phyloP scores from a whole-genome alignment of 2,888 invertebrate species.

The Pyrochroa serraticornis region DNA sequence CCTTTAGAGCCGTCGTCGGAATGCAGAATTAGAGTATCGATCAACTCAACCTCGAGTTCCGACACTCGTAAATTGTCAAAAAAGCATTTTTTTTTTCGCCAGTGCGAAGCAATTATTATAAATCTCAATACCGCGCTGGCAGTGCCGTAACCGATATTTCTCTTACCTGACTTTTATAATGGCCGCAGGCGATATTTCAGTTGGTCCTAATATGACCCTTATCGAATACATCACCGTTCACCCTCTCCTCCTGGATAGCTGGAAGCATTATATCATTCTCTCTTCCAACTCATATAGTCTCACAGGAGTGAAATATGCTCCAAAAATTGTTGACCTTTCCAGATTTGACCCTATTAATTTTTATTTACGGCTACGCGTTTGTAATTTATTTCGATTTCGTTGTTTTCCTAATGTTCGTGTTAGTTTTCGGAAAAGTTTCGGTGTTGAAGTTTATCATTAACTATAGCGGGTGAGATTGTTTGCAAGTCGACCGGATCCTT shows the following conservation, averaged over 20 bases:
- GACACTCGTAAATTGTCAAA: no score
- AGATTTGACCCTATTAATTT: slow-evolving; percentile 45
- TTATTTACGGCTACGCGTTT: slow-evolving; percentile 35
- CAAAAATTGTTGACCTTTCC: slow-evolving; percentile 45
- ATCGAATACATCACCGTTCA: slow-evolving; percentile 40
- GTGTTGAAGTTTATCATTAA: background rate
- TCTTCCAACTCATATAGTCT: slow-evolving; percentile 37
- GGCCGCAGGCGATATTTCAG: slow-evolving; percentile 36
- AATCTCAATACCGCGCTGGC: no score
- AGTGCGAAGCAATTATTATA: no score
- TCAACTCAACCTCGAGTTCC: no score
- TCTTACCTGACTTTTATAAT: slow-evolving; percentile 36
- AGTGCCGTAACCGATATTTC: slow-evolving; percentile 19
- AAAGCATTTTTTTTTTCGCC: no score
- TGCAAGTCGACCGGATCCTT: slow-evolving; percentile 12
- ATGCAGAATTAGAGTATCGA: no score
- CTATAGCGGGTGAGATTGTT: slow-evolving; percentile 2
- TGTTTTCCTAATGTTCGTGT: background rate
- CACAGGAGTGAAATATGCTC: slow-evolving; percentile 37
- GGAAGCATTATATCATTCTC: slow-evolving; percentile 37
- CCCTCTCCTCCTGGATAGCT: slow-evolving; percentile 25
- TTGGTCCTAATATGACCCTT: slow-evolving; percentile 36
- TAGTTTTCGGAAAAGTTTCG: background rate
- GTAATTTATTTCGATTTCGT: background rate
- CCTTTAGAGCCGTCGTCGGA: no score